Conservation (phyloP, 2,113 vertebrate species). For the Oryzias melastigma region DNA sequence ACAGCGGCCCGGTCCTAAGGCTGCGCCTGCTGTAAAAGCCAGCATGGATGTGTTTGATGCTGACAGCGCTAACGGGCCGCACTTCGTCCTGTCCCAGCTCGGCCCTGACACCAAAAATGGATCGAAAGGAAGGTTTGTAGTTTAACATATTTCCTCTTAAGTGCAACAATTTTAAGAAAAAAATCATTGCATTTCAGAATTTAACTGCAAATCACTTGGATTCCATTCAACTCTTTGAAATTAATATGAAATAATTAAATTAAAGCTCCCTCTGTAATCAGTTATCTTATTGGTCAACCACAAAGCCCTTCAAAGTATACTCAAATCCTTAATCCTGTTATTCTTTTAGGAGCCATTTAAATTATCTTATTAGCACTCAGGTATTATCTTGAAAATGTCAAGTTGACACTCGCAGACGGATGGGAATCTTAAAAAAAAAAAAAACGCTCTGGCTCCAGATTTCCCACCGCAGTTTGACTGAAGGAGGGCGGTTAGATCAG, state of each 20-base stretch:
- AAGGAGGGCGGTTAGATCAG: slow-evolving; percentile 54
- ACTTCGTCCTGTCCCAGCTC: slow-evolving; percentile 98
- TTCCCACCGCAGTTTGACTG: slow-evolving; percentile 41
- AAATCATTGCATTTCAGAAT: no score
- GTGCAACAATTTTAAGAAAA: no score
- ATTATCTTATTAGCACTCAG: slow-evolving; percentile 21
- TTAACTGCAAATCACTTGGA: no score
- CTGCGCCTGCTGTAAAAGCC: slow-evolving; percentile 81
- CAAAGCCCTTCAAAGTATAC: not conserved
- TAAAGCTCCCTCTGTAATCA: no score
- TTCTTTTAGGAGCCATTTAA: slow-evolving; percentile 1
- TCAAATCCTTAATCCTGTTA: not conserved
- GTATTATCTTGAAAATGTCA: slow-evolving; percentile 30
- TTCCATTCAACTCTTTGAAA: no score
- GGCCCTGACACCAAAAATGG: slow-evolving; percentile 91
- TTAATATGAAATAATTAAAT: no score
- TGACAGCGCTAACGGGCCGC: slow-evolving; percentile 98
- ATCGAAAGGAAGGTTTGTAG: slow-evolving; percentile 87
- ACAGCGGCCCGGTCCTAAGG: slow-evolving; percentile 93
- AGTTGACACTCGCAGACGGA: slow-evolving; percentile 23
- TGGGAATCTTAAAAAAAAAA: slow-evolving; percentile 37
- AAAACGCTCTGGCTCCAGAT: slow-evolving; percentile 35
- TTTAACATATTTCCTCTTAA: not conserved
- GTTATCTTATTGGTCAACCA: no score
- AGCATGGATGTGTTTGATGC: slow-evolving; percentile 99